Percentiles rank a stretch among this genome's conserved stretches.
These are phyloP conservation scores for Hirundo rustica DNA, from an alignment of 2,797 vertebrate species.

Conservation along the genomic window DNA sequence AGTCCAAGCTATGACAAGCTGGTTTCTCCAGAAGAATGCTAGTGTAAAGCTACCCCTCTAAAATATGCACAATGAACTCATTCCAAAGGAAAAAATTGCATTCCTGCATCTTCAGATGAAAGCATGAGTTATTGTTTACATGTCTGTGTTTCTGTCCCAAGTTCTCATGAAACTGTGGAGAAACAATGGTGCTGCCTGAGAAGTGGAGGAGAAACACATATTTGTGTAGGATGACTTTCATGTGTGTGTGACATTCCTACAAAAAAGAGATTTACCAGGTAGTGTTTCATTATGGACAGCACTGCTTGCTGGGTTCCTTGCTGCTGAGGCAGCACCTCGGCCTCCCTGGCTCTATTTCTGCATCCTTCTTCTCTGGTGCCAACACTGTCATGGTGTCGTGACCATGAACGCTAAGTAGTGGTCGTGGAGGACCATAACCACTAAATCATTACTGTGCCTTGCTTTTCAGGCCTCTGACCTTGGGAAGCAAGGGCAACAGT, in stretches of 20 bases:
- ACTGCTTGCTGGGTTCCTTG: background rate
- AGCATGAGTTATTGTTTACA: background rate
- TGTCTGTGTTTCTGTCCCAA: background rate
- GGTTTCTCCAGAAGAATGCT: background rate
- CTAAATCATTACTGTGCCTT: accelerated
- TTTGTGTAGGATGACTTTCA: background rate
- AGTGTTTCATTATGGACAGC: background rate
- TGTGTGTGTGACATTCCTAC: background rate
- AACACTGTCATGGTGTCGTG: background rate
- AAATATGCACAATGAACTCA: background rate
- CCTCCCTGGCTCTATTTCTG: background rate
- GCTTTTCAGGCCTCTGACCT: background rate
- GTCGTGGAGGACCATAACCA: background rate
- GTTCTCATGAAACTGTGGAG: background rate
- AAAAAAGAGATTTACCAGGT: background rate
- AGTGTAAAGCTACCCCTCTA: background rate
- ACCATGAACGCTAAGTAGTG: background rate
- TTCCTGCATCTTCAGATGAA: background rate
- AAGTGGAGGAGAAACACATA: background rate
- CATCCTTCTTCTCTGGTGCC: background rate
- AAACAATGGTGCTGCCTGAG: background rate
- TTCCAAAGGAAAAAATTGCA: background rate
- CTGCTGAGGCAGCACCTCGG: background rate
- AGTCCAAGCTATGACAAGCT: background rate
- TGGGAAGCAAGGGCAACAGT: background rate